These are phyloP conservation scores for Isotomurus palustris DNA, from an alignment of 2,888 invertebrate species.

Conservation along the genomic window DNA sequence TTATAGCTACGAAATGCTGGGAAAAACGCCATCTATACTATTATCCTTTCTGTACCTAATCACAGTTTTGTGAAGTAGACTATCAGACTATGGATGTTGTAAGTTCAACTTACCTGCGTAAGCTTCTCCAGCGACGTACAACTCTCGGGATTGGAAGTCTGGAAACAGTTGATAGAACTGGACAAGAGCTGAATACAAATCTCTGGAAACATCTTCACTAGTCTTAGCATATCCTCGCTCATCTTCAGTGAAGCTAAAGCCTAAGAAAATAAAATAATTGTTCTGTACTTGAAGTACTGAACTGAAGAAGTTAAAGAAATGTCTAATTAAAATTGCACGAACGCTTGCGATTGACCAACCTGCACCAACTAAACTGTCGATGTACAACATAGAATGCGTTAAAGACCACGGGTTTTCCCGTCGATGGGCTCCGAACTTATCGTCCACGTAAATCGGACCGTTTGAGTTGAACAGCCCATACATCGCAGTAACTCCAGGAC, in stretches of 20 bases:
- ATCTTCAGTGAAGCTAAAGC: constrained; percentile 79
- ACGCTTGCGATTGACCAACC: constrained; percentile 45
- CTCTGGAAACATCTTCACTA: constrained; percentile 72
- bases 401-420: constrained; percentile 75
- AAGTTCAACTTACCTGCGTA: constrained; percentile 66
- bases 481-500: constrained; percentile 57
- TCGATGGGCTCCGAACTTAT: constrained; percentile 51
- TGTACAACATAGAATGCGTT: constrained; percentile 74
- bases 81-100: no score
- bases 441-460: constrained; percentile 56
- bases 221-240: constrained; percentile 72
- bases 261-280: no score
- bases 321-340: background rate
- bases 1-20: no score
- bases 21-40: no score
- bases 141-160: constrained; percentile 66
- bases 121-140: constrained; percentile 84
- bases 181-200: constrained; percentile 67
- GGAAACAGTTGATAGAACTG: constrained; percentile 83
- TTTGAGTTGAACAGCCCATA: constrained; percentile 59
- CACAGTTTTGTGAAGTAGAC: no score
- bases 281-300: background rate
- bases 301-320: background rate
- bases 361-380: constrained; percentile 88
- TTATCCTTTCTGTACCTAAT: no score